These are phyloP conservation scores for Heteromormyrus szaboi DNA, from an alignment of 2,797 vertebrate species.

Conservation along the genomic window DNA sequence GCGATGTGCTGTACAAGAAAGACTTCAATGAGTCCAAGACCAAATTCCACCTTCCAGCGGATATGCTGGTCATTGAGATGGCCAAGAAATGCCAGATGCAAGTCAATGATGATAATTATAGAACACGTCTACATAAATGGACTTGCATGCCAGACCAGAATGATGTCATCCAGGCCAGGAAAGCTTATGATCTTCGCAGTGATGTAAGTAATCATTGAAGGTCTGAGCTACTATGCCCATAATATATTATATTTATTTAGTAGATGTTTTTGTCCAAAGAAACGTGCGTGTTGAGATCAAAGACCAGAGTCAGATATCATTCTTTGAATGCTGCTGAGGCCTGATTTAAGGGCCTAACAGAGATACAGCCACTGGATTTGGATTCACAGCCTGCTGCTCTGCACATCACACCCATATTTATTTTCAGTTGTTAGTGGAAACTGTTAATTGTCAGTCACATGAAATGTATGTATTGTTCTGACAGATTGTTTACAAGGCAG, in stretches of 20 bases:
- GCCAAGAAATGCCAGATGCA: conserved; percentile 72
- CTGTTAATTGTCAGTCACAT: neutral
- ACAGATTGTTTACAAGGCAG: conserved; percentile 83
- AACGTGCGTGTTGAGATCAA: neutral
- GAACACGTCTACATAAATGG: conserved; percentile 71
- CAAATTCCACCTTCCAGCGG: conserved; percentile 66
- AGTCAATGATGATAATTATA: conserved; percentile 71
- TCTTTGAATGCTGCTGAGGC: neutral
- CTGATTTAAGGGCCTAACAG: neutral
- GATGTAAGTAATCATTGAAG: conserved; percentile 65
- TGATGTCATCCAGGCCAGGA: conserved; percentile 74
- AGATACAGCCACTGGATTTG: neutral
- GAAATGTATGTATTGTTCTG: conserved; percentile 13
- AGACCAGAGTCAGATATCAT: neutral
- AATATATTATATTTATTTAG: neutral
- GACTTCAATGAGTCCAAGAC: conserved; percentile 75
- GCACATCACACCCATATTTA: neutral
- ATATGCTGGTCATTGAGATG: conserved; percentile 64
- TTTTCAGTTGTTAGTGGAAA: neutral
- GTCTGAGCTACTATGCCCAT: neutral
- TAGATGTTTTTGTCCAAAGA: neutral
- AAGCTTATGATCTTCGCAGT: conserved; percentile 77
- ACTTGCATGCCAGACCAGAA: conserved; percentile 78
- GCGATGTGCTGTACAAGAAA: conserved; percentile 79
- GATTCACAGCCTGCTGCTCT: neutral